Percentiles rank a stretch among this genome's conserved stretches.
Evolutionary conservation across 2,888 invertebrate genomes (phyloP).

Genomic region (Brenthis daphne): DNA sequence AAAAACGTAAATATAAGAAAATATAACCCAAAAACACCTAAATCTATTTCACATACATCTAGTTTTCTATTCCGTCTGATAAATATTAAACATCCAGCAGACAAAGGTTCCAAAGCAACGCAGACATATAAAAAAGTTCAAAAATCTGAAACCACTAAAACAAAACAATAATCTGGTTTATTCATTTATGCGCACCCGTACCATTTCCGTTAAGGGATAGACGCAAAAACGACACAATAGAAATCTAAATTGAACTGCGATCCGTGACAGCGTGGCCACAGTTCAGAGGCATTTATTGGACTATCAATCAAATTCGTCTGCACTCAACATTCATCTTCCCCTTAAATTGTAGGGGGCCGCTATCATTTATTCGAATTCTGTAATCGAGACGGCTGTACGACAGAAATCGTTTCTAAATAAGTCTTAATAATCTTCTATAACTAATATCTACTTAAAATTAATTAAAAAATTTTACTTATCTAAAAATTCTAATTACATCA

Average conservation of each 20-base stretch:
- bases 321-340: constrained; percentile 48
- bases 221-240: constrained; percentile 68
- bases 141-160: constrained; percentile 56
- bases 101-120: constrained; percentile 21
- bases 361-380: constrained; percentile 38
- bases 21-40: too few relatives aligned
- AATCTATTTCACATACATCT: constrained; percentile 11
- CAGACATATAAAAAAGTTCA: constrained; percentile 33
- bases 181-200: constrained; percentile 66
- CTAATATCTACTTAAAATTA: too few relatives aligned
- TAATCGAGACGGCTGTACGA: constrained; percentile 37
- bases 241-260: constrained; percentile 71
- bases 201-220: constrained; percentile 60
- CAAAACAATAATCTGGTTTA: constrained; percentile 68
- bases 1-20: too few relatives aligned
- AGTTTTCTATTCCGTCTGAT: constrained; percentile 5
- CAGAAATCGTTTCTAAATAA: constrained; percentile 33
- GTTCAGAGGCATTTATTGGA: constrained; percentile 58
- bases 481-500: neutral
- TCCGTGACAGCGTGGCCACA: constrained; percentile 59
- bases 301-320: constrained; percentile 67
- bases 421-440: neutral
- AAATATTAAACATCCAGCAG: constrained; percentile 10
- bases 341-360: constrained; percentile 44
- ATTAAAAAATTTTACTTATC: too few relatives aligned